Conservation (phyloP, 92 coral and sea anemone genomes). For the Zoanthus sansibaricus region DNA sequence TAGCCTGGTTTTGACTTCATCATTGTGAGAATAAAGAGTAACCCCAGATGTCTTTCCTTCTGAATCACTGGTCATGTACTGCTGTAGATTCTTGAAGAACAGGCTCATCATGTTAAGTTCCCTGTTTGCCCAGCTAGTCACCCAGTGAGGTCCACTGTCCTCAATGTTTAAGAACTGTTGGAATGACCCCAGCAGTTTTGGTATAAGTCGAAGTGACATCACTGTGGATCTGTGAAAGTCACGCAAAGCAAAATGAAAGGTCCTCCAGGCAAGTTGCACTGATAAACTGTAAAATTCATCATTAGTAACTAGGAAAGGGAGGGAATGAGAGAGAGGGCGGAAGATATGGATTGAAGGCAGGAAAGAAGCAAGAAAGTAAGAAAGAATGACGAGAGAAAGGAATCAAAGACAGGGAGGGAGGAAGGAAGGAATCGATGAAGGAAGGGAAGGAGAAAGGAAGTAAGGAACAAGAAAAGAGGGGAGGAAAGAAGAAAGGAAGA, state of each 20-base stretch:
- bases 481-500: too few species aligned
- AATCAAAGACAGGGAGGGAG: too few species aligned
- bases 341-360: not conserved
- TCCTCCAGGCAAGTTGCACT: not conserved
- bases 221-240: constrained; percentile 81
- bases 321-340: too few species aligned
- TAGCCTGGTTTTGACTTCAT: constrained; percentile 92
- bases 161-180: constrained; percentile 81
- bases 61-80: constrained; percentile 67
- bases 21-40: constrained; percentile 80
- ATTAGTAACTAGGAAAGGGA: too few species aligned
- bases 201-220: constrained; percentile 94
- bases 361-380: too few species aligned
- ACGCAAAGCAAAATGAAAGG: not conserved
- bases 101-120: constrained; percentile 92
- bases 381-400: too few species aligned
- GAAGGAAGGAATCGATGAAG: too few species aligned
- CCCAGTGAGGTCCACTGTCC: constrained; percentile 93
- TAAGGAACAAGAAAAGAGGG: too few species aligned
- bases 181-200: constrained; percentile 93
- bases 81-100: constrained; percentile 81
- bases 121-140: constrained; percentile 88
- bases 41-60: constrained; percentile 44
- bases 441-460: too few species aligned
- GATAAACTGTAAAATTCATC: not conserved